A percentile compares a stretch with the other conserved stretches of the same genome.
phyloP scores from a whole-genome alignment of 2,113 vertebrate species.

The Sylvietta virens region DNA sequence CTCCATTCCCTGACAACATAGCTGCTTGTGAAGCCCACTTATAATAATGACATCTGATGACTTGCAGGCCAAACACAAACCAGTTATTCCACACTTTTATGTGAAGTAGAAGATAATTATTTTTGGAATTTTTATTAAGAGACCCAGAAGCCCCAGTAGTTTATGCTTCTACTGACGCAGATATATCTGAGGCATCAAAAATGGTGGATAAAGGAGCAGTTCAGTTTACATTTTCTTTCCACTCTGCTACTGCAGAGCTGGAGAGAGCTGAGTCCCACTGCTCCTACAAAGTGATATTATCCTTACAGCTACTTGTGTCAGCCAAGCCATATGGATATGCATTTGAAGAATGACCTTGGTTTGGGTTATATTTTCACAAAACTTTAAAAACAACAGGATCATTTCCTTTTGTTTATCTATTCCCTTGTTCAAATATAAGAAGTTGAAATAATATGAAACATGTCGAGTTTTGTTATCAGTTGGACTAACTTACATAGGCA shows the following conservation, averaged over 20 bases:
- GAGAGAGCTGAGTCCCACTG: neutral
- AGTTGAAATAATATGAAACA: conserved; percentile 65
- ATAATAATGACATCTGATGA: neutral
- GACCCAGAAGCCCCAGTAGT: neutral
- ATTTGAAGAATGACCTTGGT: conserved; percentile 40
- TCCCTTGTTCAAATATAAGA: conserved; percentile 58
- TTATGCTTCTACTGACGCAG: neutral
- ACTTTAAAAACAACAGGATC: conserved; percentile 40
- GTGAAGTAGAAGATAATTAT: neutral
- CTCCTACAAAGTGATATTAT: conserved; percentile 9
- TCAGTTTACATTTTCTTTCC: conserved; percentile 32
- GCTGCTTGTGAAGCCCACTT: neutral
- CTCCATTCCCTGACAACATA: neutral
- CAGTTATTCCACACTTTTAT: neutral
- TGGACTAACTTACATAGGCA: conserved; percentile 50
- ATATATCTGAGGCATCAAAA: neutral
- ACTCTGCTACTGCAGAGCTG: conserved; percentile 21
- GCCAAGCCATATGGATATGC: conserved; percentile 13
- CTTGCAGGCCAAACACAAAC: conserved; percentile 1
- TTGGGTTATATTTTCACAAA: conserved; percentile 47
- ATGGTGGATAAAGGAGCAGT: neutral
- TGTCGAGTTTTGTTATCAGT: conserved; percentile 59
- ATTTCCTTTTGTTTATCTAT: conserved; percentile 56
- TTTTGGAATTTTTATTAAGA: conserved; percentile 24
- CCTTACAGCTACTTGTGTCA: conserved; percentile 50